Evolutionary conservation across 1,140 invertebrate genomes (phyloP).

Genomic region (Drosophila trapezifrons): DNA sequence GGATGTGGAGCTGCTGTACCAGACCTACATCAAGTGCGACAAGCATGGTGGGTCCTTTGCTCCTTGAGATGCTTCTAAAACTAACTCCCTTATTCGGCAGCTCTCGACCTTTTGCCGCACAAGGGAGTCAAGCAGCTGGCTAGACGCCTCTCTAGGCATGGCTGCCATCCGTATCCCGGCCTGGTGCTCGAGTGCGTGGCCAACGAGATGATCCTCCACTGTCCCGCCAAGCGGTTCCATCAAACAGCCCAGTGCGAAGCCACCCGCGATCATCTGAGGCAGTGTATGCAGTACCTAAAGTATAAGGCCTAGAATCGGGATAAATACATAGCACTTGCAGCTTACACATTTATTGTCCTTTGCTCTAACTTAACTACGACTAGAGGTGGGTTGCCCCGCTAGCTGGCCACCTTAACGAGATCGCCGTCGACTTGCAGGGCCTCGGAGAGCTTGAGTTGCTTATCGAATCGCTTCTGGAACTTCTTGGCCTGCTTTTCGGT

Average conservation of each 20-base stretch:
- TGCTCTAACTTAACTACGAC: slow-evolving; percentile 38
- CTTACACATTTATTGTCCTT: slow-evolving; percentile 67
- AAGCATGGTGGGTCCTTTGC: slow-evolving; percentile 41
- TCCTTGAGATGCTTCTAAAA: not conserved
- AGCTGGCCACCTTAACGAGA: slow-evolving; percentile 56
- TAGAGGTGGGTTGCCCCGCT: slow-evolving; percentile 5
- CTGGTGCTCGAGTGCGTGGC: slow-evolving; percentile 64
- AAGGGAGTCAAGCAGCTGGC: slow-evolving; percentile 38
- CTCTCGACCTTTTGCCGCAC: slow-evolving; percentile 32
- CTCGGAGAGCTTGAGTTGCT: slow-evolving; percentile 67
- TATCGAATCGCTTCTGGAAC: slow-evolving; percentile 75
- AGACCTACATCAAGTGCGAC: slow-evolving; percentile 63
- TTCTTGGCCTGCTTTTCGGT: slow-evolving; percentile 75
- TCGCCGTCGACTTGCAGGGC: slow-evolving; percentile 61
- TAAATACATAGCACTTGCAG: slow-evolving; percentile 24
- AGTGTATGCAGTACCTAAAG: slow-evolving; percentile 52
- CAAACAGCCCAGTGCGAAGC: slow-evolving; percentile 41
- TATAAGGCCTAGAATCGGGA: slow-evolving; percentile 26
- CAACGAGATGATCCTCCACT: slow-evolving; percentile 69
- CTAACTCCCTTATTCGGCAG: slow-evolving; percentile 3
- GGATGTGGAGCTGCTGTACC: slow-evolving; percentile 50
- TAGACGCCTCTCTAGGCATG: slow-evolving; percentile 28
- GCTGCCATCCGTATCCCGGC: slow-evolving; percentile 63
- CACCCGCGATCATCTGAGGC: slow-evolving; percentile 40
- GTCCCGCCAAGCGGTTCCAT: slow-evolving; percentile 48